Base-by-base conservation (phyloP, 2,113 vertebrate genomes). In the Oreocharis arfaki region DNA sequence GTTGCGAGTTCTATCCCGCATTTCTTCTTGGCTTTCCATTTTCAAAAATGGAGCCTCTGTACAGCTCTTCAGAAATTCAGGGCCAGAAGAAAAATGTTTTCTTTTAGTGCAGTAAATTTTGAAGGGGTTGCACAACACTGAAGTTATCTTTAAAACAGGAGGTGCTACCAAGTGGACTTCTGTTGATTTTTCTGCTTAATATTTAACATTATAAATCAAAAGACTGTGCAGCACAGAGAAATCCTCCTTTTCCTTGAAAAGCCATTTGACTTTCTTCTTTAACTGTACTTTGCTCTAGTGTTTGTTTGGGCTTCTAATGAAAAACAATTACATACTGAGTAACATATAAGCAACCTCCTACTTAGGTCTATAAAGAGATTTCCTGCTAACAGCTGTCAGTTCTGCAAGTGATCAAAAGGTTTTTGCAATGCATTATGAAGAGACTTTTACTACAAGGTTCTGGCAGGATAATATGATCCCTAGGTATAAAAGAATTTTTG, bases 1-100 rank as follows among this genome's bases (percentile, higher is more conserved):
- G 0, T 37, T 37, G 35, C 27, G 41, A 1, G 17, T 69, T 44
- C 37, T 74, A n/a, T 32, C 42, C 26, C 3, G 1, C 6, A 4
- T 87, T 87, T 87, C 41, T 85, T 70, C 56, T 24, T 47, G 67
- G 14, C 10, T 56, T 60, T 88, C 33, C 19, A 4, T 80, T 94
- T 87, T 73, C 32, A 87, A 39, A 42, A 53, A 15, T 44, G 28
- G 70, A 87, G 35, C n/a, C 63, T 35, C 28, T 85, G 28, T 85
- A 14, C 35, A 65, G 41, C 46, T 82, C 33, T 71, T 78, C 22
- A 55, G 47, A 78, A 59, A 67, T 47, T 37, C 57, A 84, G 39
- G 16, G n/a, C 27, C 30, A 52, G n/a, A 28, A 87, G 56, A n/a
- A 79, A 82, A 15, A 12, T 9, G 21, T 35, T 24, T 22, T 46